Evolutionary conservation across 2,797 vertebrate species (phyloP).

Genomic region (Fundulus diaphanus): DNA sequence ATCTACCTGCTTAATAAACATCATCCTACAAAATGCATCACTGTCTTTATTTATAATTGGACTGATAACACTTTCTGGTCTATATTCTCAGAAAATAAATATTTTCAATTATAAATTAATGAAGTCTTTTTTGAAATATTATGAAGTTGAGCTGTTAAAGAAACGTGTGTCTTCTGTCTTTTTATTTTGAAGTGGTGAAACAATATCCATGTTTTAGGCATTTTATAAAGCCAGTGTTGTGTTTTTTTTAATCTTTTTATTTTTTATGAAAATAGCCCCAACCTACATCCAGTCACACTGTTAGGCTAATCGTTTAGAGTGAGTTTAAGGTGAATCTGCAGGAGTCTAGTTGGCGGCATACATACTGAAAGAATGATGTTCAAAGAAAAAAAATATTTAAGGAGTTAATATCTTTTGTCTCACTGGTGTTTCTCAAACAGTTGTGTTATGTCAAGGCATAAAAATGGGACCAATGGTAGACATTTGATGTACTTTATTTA

Average conservation of each 20-base stretch:
- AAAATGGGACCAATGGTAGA: neutral
- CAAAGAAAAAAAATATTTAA: neutral
- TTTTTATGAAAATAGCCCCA: neutral
- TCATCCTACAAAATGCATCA: neutral
- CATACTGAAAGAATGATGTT: neutral
- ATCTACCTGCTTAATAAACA: neutral
- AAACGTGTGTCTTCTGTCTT: too few species aligned
- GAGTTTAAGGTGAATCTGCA: neutral
- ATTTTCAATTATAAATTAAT: too few species aligned
- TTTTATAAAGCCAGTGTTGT: too few species aligned
- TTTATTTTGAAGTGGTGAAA: too few species aligned
- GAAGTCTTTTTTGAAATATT: too few species aligned
- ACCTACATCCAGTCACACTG: neutral
- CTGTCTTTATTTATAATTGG: neutral
- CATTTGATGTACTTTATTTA: neutral
- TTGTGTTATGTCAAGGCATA: neutral
- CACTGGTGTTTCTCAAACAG: neutral
- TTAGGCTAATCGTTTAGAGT: neutral
- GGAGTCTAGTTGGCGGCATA: neutral
- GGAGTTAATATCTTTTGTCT: neutral
- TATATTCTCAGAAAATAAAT: neutral
- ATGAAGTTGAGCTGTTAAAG: too few species aligned
- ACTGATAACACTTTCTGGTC: neutral
- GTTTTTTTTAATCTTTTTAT: too few species aligned
- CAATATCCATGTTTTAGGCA: too few species aligned